These are phyloP conservation scores for Antennarius striatus DNA, from an alignment of 2,113 vertebrate genomes.

Conservation along the genomic window DNA sequence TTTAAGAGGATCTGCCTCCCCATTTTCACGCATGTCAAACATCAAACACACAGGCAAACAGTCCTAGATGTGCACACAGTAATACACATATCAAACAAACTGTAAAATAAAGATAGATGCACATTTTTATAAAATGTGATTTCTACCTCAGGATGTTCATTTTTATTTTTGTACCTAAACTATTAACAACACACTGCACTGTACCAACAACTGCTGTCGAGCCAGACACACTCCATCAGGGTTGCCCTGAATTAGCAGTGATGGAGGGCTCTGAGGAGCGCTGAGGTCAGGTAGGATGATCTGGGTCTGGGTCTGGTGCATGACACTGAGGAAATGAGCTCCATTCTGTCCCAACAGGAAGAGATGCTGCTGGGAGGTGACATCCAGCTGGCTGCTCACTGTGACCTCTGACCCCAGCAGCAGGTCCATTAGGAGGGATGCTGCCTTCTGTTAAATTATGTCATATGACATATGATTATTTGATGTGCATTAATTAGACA, in stretches of 20 bases:
- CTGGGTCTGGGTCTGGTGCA: conserved; percentile 84
- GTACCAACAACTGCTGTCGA: conserved; percentile 81
- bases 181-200: not conserved
- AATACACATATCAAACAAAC: conserved; percentile 7
- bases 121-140: not conserved
- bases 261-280: conserved; percentile 75
- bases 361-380: conserved; percentile 83
- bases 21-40: conserved; percentile 84
- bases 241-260: conserved; percentile 80
- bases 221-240: conserved; percentile 81
- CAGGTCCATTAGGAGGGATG: conserved; percentile 79
- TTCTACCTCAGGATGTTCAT: not conserved
- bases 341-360: conserved; percentile 82
- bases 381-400: conserved; percentile 81
- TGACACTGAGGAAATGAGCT: conserved; percentile 79
- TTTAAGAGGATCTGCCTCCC: conserved; percentile 70
- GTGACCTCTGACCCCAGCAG: conserved; percentile 74
- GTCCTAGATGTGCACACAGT: conserved; percentile 67
- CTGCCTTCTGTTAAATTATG: conserved; percentile 74
- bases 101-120: not conserved
- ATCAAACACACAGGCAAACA: conserved; percentile 83
- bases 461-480: not conserved
- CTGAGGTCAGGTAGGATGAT: conserved; percentile 82
- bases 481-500: not conserved
- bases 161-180: not conserved